Evolutionary conservation across 2,797 vertebrate species (phyloP), one percentile per base, ranked within the genome.

Genomic region (Triplophysa yarkandensis): DNA sequence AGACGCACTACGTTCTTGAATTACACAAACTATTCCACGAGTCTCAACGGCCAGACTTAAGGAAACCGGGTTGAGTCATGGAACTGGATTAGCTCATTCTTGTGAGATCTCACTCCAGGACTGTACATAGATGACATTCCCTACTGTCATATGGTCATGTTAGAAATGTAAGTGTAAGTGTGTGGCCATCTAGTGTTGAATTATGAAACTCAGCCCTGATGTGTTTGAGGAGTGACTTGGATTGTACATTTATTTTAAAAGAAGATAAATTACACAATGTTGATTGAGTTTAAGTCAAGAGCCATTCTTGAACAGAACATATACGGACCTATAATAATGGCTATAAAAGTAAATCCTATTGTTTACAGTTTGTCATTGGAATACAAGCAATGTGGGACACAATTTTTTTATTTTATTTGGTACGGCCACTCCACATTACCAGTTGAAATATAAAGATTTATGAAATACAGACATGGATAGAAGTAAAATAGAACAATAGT

Each of bases 1-100:
- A 60, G 52, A 76, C 10, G 27, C 55, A 52, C 65, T 17, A 11
- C 25, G 41, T 27, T 41, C 32, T 74, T 70, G 50, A 41, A 52
- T 69, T 58, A 41, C 54, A 62, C 32, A 14, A 52, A 17, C 21
- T 61, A 48, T 46, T 61, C 11, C 54, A 64, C 16, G 44, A 9
- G 21, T 25, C 21, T 4, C 54, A 11, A 34, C 9, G 16, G n/a
- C 2, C 39, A 70, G 48, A 16, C 25, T 48, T 23, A 58, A 32
- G 16, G 27, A 16, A 50, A 52, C 17, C 34, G 19, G 57, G 27
- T 52, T 36, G 25, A 25, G 41, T 71, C 52, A 68, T 27, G 39
- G 44, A 48, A 25, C 19, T 67, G 54, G 61, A 44, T 60, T 60
- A 78, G 54, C 68, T 41, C 32, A 32, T 21, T 55, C 41, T 70